Base-by-base conservation (phyloP, 92 coral and sea anemone species). In the Siderastrea radians region DNA sequence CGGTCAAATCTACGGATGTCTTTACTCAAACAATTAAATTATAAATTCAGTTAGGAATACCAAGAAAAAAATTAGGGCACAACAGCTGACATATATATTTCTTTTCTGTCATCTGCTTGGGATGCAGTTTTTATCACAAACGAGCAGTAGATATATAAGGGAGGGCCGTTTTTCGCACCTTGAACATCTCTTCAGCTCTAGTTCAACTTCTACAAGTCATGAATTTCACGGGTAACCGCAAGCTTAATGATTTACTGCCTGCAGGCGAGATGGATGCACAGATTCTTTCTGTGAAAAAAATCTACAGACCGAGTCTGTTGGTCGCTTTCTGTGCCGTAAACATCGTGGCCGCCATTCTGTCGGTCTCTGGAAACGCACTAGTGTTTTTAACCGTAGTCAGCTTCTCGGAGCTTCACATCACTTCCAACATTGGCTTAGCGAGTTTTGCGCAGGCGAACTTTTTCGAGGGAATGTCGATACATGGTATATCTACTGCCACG, bases 351-450 rank as follows among this genome's bases (percentile, higher is more conserved):
- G 57, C 72, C 57, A 60, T 78, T 7, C 17, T 7, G 8, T 78
- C 82, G 16, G 8, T 52, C 51, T 78, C 10, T 47, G 82, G 71
- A 62, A 78, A 78, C 7, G 71, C 82, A 48, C 7, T 78, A n/a
- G 82, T 78, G 44, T 14, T 78, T 17, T 2, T 78, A 1, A 78
- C 82, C 0, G 70, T 78, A 4, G 8, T 48, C 16, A 46, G 82
- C 71, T 78, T 78, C 57, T 47, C 82, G 6, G 57, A 78, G 59
- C 82, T 78, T 49, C 71, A 47, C 58, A 78, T 61, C 19, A 61
- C 82, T 3, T 78, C 82, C 68, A 78, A 78, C 16, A 61, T 78
- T 62, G 68, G 58, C 70, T n/a, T 78, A 78, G 82, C 82, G 3
- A 78, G 82, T 4, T 63, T 78, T 13, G 71, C 82, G 3, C 19